Evolutionary conservation across 2,888 invertebrate genomes (phyloP).

Genomic region (Scrobipalpa atriplicella): DNA sequence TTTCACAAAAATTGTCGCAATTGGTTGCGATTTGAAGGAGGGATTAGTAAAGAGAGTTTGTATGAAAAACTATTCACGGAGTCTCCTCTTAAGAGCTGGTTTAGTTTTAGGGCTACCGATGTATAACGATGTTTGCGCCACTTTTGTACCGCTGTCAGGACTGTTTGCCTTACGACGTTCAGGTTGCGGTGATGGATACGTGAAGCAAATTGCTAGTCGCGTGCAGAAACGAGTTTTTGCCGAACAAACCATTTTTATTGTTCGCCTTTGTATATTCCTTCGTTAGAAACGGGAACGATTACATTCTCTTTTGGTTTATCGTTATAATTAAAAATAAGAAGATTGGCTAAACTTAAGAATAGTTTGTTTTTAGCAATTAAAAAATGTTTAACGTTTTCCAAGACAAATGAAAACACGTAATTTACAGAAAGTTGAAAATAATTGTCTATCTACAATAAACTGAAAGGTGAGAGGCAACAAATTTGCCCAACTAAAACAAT

Average conservation of each 20-base stretch:
- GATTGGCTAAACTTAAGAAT: no score
- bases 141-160: not conserved
- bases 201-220: slow-evolving; percentile 40
- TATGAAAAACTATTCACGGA: no score
- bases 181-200: slow-evolving; percentile 38
- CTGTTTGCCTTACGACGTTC: slow-evolving; percentile 32
- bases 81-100: no score
- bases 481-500: not conserved
- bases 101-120: not conserved
- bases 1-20: no score
- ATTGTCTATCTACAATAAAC: no score
- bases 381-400: no score
- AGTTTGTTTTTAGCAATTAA: no score
- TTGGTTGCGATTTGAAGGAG: no score
- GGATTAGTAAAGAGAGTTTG: no score
- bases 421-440: no score
- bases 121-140: not conserved
- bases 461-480: not conserved
- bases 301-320: not conserved
- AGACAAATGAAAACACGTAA: no score
- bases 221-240: slow-evolving; percentile 29
- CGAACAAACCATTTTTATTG: slow-evolving; percentile 12
- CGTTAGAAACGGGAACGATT: not conserved
- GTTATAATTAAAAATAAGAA: no score
- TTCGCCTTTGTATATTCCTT: slow-evolving; percentile 2